Evolutionary conservation across 2,888 invertebrate genomes (phyloP), one percentile per base, ranked within the genome.

Genomic region (Tetrapedia diversipes): DNA sequence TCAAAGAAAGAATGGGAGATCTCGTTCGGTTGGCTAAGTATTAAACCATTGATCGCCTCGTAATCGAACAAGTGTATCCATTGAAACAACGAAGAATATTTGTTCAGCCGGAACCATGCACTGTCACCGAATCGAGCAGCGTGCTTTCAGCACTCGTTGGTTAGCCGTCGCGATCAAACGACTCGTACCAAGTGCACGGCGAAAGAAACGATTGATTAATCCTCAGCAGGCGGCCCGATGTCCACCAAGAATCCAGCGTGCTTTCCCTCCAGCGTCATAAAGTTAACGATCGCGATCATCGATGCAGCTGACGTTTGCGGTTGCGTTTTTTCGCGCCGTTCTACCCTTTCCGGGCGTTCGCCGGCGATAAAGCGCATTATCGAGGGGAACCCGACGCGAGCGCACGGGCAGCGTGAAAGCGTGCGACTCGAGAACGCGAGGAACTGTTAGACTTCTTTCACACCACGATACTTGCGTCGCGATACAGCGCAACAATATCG

Each of bases 341-440:
- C n/a, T n/a, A n/a, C n/a, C n/a, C n/a, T n/a, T n/a, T n/a, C n/a
- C n/a, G n/a, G 59, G 63, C 41, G 1, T 11, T 22, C 22, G 6
- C 47, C 59, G 63, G 47, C 63, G 78, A 82, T 81, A 78, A 82
- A 82, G 54, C 72, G 73, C 72, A 78, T 78, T 72, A 72, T 66
- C 74, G 78, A 66, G 57, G 37, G 68, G 66, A 57, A 24, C 47
- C 22, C 45, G 45, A 47, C 45, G 45, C 27, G 19, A 14, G 34
- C 6, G 24, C 6, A 8, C 19, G 47, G 14, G 32, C 8, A 16
- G 51, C 41, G 60, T 53, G 60, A 53, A 68, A 59, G 57, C 47
- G 56, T 34, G 56, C 19, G 32, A 1, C 37, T 32, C 6, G 14
- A 34, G 47, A 37, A 6, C 68, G 24, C 29, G 8, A 53, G 45